Conservation (phyloP, 2,797 vertebrate species). For the Botia almorhae region DNA sequence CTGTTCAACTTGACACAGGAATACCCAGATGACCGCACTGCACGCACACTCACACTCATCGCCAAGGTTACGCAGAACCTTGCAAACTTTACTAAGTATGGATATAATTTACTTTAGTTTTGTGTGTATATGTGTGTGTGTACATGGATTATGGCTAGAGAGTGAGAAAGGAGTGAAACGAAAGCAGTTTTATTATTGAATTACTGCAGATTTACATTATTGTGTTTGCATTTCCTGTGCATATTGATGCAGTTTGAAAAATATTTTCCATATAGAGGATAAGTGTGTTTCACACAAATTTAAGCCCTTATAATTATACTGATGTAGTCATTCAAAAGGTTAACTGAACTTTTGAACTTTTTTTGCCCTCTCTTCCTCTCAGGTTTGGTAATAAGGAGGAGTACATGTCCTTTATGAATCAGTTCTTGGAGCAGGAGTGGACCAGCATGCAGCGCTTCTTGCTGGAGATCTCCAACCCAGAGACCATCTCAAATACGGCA, state of each 20-base stretch:
- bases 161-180: not conserved
- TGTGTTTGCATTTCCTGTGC: not conserved
- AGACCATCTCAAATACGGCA: slow-evolving; percentile 95
- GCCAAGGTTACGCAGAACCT: slow-evolving; percentile 99
- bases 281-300: no score
- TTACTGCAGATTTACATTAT: not conserved
- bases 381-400: slow-evolving; percentile 99
- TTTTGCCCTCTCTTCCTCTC: slow-evolving; percentile 9
- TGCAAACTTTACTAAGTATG: slow-evolving; percentile 98
- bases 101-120: not conserved
- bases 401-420: slow-evolving; percentile 99
- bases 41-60: slow-evolving; percentile 95
- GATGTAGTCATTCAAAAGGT: not conserved
- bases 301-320: slow-evolving; percentile 16
- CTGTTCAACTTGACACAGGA: slow-evolving; percentile 97
- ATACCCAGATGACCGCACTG: slow-evolving; percentile 96
- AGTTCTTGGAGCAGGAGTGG: slow-evolving; percentile 98
- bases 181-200: not conserved
- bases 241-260: not conserved
- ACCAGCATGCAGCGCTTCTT: slow-evolving; percentile 98
- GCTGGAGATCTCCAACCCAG: slow-evolving; percentile 96
- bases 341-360: not conserved
- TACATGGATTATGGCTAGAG: not conserved
- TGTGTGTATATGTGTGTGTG: not conserved
- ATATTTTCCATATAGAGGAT: no score